Evolutionary conservation across 2,113 vertebrate genomes (phyloP), one percentile per base, ranked within the genome.

Genomic region (Ginglymostoma cirratum): DNA sequence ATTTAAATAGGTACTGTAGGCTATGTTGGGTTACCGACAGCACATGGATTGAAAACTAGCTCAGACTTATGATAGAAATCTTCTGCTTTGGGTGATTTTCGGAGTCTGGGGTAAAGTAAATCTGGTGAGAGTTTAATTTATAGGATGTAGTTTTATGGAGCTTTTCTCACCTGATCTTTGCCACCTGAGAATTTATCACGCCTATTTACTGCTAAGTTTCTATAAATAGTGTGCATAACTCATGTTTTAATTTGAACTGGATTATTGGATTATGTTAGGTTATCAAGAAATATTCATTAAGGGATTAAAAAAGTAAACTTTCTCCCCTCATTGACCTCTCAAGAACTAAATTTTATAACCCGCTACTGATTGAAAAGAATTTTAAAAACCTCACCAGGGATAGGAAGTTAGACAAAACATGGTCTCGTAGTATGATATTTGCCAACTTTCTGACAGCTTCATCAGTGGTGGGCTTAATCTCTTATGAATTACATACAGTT

Each of bases 361-460:
- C 76, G 94, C 45, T 48, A 76, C 69, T 72, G 66, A 95, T 48
- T 52, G 94, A 70, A 95, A 94, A 70, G 69, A 72, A 72, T 95
- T 72, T 69, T 95, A 72, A 95, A 95, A 95, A 95, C 45, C 45
- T 72, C 94, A 72, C 94, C 45, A 72, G 94, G 69, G 94, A 72
- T 95, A 95, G 72, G 45, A 95, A 72, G 94, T 72, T 95, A 95
- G 94, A 72, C 94, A 95, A 95, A 95, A 95, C 94, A 95, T 72
- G 94, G 67, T 76, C 42, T 95, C 42, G 2, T 27, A 76, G 10
- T 95, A 72, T 95, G 69, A 72, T 95, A 67, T 95, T 76, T 95
- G 21, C 38, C 94, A 95, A 76, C 72, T 95, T 95, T 76, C 69
- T 95, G 94, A 72, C 94, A 95, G 94, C 67, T 95, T 95, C 94